Evolutionary conservation across 2,113 vertebrate genomes (phyloP).

Genomic region (Hypanus sabinus): DNA sequence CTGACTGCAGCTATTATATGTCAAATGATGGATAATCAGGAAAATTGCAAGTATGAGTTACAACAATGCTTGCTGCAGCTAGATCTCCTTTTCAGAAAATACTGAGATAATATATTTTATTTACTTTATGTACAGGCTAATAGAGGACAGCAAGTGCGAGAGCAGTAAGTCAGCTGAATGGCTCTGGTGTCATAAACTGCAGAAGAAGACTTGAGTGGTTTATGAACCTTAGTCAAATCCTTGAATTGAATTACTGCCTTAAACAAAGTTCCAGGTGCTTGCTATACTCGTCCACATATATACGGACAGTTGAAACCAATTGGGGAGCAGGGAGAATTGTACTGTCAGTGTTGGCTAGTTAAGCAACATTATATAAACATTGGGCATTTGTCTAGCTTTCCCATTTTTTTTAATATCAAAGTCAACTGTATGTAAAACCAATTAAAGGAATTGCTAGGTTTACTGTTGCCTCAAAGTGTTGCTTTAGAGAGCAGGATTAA

Average conservation of each 20-base stretch:
- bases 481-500: background rate
- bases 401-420: background rate
- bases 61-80: background rate
- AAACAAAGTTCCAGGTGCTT: background rate
- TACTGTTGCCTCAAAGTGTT: background rate
- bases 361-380: background rate
- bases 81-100: background rate
- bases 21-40: slow-evolving; percentile 9
- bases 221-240: slow-evolving; percentile 23
- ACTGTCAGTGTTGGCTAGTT: background rate
- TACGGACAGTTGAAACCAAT: background rate
- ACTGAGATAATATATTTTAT: slow-evolving; percentile 28
- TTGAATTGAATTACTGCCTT: slow-evolving; percentile 34
- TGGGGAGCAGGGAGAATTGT: background rate
- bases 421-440: background rate
- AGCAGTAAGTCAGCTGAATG: slow-evolving; percentile 31
- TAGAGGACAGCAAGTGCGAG: background rate
- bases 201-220: slow-evolving; percentile 9
- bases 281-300: background rate
- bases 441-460: background rate
- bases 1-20: background rate
- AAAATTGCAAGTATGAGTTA: background rate
- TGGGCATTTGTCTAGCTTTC: background rate
- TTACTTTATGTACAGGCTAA: slow-evolving; percentile 19
- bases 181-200: slow-evolving; percentile 12